Evolutionary conservation across 2,888 invertebrate genomes (phyloP).

Genomic region (Eueremaeus valkanovi): DNA sequence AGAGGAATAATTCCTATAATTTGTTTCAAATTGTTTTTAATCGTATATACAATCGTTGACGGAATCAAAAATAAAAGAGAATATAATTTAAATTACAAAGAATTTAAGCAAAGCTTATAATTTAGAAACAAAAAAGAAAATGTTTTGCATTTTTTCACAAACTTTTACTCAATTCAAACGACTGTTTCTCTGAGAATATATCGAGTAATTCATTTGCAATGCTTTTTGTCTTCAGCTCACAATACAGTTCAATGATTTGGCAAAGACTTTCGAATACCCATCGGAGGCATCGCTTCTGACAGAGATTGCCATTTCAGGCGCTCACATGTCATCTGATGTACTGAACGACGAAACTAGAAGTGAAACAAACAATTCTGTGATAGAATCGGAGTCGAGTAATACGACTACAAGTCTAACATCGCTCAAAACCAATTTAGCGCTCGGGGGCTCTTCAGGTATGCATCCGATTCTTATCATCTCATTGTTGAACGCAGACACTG

Average conservation of each 20-base stretch:
- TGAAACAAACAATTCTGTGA: conserved; percentile 27
- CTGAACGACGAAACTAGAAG: neutral
- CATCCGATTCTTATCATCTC: neutral
- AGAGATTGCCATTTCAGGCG: conserved; percentile 53
- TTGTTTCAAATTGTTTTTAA: too few relatives aligned
- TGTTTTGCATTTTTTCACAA: too few relatives aligned
- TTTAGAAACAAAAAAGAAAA: too few relatives aligned
- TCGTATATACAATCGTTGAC: too few relatives aligned
- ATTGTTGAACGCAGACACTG: too few relatives aligned
- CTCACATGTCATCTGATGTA: neutral
- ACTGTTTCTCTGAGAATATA: too few relatives aligned
- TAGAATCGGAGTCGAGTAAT: conserved; percentile 4
- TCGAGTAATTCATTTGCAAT: neutral
- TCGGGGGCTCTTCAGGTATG: conserved; percentile 8
- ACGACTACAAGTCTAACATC: neutral
- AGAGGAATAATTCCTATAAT: neutral
- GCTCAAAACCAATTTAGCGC: conserved; percentile 1
- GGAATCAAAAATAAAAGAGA: too few relatives aligned
- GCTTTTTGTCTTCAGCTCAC: conserved; percentile 63
- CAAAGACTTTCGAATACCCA: conserved; percentile 87
- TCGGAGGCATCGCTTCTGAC: conserved; percentile 77
- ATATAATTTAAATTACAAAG: too few relatives aligned
- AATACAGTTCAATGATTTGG: conserved; percentile 84
- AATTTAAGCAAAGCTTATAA: too few relatives aligned
- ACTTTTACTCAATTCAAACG: neutral